Base-by-base conservation (phyloP, 2,888 invertebrate species). In the Cyaniris semiargus region DNA sequence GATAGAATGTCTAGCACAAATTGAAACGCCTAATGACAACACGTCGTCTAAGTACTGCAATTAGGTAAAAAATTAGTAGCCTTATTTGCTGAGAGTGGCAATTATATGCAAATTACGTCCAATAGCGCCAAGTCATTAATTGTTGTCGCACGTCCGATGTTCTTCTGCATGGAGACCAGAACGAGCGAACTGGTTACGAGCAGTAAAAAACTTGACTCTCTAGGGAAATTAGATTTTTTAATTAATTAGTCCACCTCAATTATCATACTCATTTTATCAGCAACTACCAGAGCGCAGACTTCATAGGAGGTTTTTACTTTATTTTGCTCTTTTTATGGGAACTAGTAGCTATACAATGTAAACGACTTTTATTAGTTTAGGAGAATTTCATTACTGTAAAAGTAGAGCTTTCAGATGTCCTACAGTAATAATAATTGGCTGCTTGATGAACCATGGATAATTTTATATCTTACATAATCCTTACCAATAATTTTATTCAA, bases 51-150 rank as follows among this genome's bases (percentile, higher is more conserved):
- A 66, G 66, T 66, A 66, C 66, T 15, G 66, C 66, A 31, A 66
- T 66, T 66, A 66, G 66, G 18, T 66, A 66, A 66, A 66, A 60
- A 66, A 66, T 31, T 66, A 18, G 66, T 15, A 66, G 66, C 66
- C 27, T 66, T 66, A 66, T 66, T 66, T 66, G 27, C 66, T 66
- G 66, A 66, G 27, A 66, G 66, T 66, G 10, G 66, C 66, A 66
- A 66, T 66, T 66, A 66, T 66, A 66, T 66, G 66, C 66, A 66
- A 66, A 66, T 66, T 66, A 31, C 66, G 66, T 31, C 66, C 66
- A 31, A 66, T 66, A 66, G 66, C 66, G 66, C 66, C 66, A 66
- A 66, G 27, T 66, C 66, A 66, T 66, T 66, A 31, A 66, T 66
- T 66, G 66, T 27, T 66, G 66, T 66, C 66, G 18, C 66, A 66